Evolutionary conservation across 2,113 vertebrate genomes (phyloP), one percentile per base, ranked within the genome.

Genomic region (Craseonycteris thonglongyai): DNA sequence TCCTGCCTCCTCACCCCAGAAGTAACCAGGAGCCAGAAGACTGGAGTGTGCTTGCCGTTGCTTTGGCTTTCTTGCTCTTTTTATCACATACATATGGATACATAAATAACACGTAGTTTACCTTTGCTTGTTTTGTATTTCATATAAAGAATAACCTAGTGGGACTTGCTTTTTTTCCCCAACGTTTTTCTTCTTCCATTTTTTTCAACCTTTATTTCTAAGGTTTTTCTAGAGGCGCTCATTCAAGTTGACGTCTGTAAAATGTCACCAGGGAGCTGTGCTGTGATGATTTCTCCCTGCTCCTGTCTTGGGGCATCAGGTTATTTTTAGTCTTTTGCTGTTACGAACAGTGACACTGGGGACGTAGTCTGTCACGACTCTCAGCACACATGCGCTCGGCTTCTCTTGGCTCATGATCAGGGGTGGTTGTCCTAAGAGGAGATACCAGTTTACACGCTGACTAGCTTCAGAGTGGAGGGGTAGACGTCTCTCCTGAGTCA

Each of bases 11-110:
- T 90, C 7, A 33, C 28, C 51, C 47, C 4, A 26, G 49, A 13
- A 2, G 38, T 19, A 47, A 47, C 30, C 1, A 19, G 5, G 69
- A 75, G 7, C 3, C 47, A 47, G 45, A 24, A 0, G 2, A 18
- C 3, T 75, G 75, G 1, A 7, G 38, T n/a, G 66, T 47, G 14
- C 49, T 33, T 74, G 38, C 14, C 2, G 2, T 33, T 5, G 26
- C 19, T 47, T 81, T 56, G 16, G 1, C 28, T 59, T 49, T 74
- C 18, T 45, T 8, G 2, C 59, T 45, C 26, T 58, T 47, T 82
- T 47, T 35, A 7, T 58, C 47, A 6, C 4, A 14, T 14, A 56
- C 16, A 19, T 24, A 6, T 47, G 13, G 6, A 6, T 72, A 30
- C 28, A 35, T 40, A 49, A 59, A 49, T n/a, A 15, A 68, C 5